Evolutionary conservation across 2,888 invertebrate genomes (phyloP).

Genomic region (Clitarchus hookeri): DNA sequence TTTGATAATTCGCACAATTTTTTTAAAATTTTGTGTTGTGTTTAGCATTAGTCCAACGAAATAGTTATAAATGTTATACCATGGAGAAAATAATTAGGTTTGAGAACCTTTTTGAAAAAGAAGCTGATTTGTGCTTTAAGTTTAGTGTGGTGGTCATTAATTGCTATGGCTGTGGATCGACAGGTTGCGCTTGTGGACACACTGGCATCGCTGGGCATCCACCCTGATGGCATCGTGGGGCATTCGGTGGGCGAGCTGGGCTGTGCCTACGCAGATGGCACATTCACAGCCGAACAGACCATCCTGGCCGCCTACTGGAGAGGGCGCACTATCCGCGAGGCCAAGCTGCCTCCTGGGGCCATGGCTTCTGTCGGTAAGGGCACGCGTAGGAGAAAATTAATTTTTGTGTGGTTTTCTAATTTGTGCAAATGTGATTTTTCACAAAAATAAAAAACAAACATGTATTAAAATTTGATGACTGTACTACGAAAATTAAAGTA

Average conservation of each 20-base stretch:
- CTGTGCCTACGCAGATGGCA: constrained; percentile 96
- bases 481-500: no score
- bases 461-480: no score
- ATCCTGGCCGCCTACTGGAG: constrained; percentile 94
- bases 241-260: constrained; percentile 94
- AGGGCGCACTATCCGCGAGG: constrained; percentile 81
- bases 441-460: no score
- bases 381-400: background rate
- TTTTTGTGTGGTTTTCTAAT: no score
- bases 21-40: no score
- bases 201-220: constrained; percentile 72
- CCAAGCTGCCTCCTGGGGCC: constrained; percentile 71
- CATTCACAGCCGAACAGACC: constrained; percentile 92
- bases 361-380: constrained; percentile 82
- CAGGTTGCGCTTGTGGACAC: constrained; percentile 91
- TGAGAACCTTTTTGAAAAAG: no score
- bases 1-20: no score
- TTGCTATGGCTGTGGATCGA: constrained; percentile 31
- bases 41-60: no score
- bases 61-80: no score
- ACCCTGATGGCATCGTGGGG: constrained; percentile 93
- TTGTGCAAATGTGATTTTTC: no score
- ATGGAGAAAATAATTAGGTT: no score
- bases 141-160: background rate
- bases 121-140: background rate